These are phyloP conservation scores for Drosophila baimaii DNA, from an alignment of 1,140 invertebrate genomes.

Conservation along the genomic window DNA sequence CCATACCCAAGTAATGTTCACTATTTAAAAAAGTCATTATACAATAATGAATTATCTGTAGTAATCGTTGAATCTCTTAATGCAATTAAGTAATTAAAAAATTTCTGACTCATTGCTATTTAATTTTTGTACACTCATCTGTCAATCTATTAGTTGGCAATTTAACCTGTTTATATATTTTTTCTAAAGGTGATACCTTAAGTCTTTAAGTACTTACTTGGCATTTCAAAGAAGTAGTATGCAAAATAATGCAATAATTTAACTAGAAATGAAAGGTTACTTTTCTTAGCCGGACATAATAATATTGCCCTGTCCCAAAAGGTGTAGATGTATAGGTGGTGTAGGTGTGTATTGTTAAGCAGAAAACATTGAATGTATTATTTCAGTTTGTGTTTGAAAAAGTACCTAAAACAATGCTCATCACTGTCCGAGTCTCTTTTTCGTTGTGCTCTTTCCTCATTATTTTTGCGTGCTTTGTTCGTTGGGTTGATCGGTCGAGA, in stretches of 20 bases:
- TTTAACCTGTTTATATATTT: background rate
- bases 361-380: background rate
- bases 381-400: background rate
- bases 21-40: too few species aligned
- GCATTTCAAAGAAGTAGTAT: background rate
- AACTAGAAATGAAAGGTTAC: background rate
- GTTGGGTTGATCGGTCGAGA: constrained; percentile 8
- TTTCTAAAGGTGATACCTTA: background rate
- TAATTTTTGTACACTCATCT: too few species aligned
- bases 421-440: constrained; percentile 24
- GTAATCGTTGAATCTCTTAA: background rate
- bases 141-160: background rate
- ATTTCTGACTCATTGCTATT: background rate
- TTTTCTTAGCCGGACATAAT: background rate
- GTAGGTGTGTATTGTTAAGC: background rate
- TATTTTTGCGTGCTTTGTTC: constrained; percentile 21
- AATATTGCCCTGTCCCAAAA: background rate
- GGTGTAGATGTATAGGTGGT: too few species aligned
- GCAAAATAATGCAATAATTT: background rate
- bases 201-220: background rate
- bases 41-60: background rate
- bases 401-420: constrained; percentile 17
- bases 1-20: too few species aligned
- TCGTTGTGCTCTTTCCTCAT: constrained; percentile 35
- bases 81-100: constrained; percentile 6